Evolutionary conservation across 2,888 invertebrate genomes (phyloP).

Genomic region (Spodoptera picta): DNA sequence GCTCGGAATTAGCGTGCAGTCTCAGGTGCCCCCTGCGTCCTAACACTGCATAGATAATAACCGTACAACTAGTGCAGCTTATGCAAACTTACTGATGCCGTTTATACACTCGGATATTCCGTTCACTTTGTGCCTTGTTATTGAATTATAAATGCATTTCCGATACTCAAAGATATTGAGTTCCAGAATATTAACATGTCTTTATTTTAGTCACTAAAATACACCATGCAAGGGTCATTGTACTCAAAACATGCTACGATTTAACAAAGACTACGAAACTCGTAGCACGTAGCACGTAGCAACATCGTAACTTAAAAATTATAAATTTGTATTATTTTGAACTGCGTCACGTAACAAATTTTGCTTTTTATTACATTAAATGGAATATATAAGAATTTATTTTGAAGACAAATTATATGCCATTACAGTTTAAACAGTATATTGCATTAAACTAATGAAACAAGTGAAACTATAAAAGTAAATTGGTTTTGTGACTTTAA

Average conservation of each 20-base stretch:
- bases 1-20: slow-evolving; percentile 67
- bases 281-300: slow-evolving; percentile 60
- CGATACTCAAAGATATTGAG: slow-evolving; percentile 23
- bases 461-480: too few relatives aligned
- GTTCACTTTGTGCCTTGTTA: slow-evolving; percentile 29
- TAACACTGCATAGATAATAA: slow-evolving; percentile 55
- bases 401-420: too few relatives aligned
- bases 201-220: slow-evolving; percentile 11
- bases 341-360: too few relatives aligned
- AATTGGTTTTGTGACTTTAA: too few relatives aligned
- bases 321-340: slow-evolving; percentile 10
- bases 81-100: slow-evolving; percentile 41
- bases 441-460: too few relatives aligned
- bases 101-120: slow-evolving; percentile 19
- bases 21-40: slow-evolving; percentile 66
- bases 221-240: slow-evolving; percentile 1
- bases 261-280: slow-evolving; percentile 47
- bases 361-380: too few relatives aligned
- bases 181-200: slow-evolving; percentile 15
- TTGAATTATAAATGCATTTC: slow-evolving; percentile 42
- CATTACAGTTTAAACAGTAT: too few relatives aligned
- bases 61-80: slow-evolving; percentile 42
- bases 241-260: slow-evolving; percentile 1
- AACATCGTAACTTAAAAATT: slow-evolving; percentile 51
- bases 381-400: too few relatives aligned